Base-by-base conservation (phyloP, 2,797 vertebrate species). In the Cyprinodon diabolis region DNA sequence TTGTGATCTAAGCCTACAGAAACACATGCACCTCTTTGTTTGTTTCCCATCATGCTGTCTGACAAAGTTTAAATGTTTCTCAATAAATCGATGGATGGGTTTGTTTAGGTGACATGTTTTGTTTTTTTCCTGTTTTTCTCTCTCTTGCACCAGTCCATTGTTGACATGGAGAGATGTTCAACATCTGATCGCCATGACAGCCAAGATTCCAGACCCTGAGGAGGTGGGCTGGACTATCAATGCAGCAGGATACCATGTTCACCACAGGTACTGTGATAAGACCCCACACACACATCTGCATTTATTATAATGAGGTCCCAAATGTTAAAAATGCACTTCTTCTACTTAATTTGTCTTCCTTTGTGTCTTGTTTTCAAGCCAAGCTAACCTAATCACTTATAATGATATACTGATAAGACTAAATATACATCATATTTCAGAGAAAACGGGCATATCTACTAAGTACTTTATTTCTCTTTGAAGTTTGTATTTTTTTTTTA, bases 141-240 rank as follows among this genome's bases (percentile, higher is more conserved):
- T 94, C 69, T 91, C 77, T 86, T 60, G 81, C 90, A 84, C 82
- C 84, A 95, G 93, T 92, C 94, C 92, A 91, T 82, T 94, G 72
- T 87, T 94, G 93, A 96, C 94, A 21, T 94, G 93, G 93, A 94
- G 93, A 92, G 91, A 93, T 87, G 88, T 92, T 89, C 94, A 95
- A 89, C 89, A 96, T 90, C 89, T 95, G 89, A 94, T 94, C 81
- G 88, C 94, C 90, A 92, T 88, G 87, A 95, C 90, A 84, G 91
- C 91, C 78, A 92, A 93, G 93, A 95, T 95, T 82, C 93, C 89
- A 13, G 92, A 93, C 91, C 94, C 92, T 72, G 85, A 91, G 82
- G 93, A 94, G 87, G 81, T 51, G 43, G 91, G 89, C 11, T 93
- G 90, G 91, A 95, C 89, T 84, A 93, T 93, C 93, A 95, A 95